Base-by-base conservation (phyloP, 2,797 vertebrate genomes). In the Semaprochilodus insignis region DNA sequence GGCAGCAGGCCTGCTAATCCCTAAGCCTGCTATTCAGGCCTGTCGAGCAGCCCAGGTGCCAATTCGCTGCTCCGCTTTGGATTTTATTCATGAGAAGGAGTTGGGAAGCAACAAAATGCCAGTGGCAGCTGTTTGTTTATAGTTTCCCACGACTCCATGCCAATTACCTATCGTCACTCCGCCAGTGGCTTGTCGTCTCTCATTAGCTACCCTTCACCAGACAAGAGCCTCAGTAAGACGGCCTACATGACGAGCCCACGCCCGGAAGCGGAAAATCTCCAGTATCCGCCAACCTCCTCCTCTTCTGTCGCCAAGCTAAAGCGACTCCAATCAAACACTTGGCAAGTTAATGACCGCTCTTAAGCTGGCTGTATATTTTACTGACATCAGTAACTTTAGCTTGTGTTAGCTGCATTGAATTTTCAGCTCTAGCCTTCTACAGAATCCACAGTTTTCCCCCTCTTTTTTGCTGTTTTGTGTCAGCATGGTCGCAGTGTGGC, bases 81-180 rank as follows among this genome's bases (percentile, higher is more conserved):
- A 87, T 83, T 86, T 89, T 91, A 92, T 94, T 95, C 92, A 92
- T 86, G 87, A 91, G 86, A 89, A 89, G 87, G 87, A 87, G 86
- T 84, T 83, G 89, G 88, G 89, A 88, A 91, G 90, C 86, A 89
- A 89, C 89, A 90, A 87, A 92, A 92, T 91, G 89, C 91, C 92
- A 89, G 92, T 91, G 92, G 92, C 93, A 94, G 94, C 93, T 95
- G 94, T 95, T 95, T 95, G 93, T 95, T 95, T 94, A 94, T 90
- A 91, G 89, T 93, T 95, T 95, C 94, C 94, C 95, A 95, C 93
- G 93, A 95, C 92, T 94, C 90, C 77, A 86, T 93, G 93, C 93
- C 94, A 95, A 93, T 94, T 94, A 93, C 87, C 88, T 91, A 78
- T 91, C 90, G 91, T 93, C 91, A 90, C 88, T 91, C 90, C 86